These are phyloP conservation scores for Colletes collaris DNA, from an alignment of 2,888 invertebrate species.

Conservation along the genomic window DNA sequence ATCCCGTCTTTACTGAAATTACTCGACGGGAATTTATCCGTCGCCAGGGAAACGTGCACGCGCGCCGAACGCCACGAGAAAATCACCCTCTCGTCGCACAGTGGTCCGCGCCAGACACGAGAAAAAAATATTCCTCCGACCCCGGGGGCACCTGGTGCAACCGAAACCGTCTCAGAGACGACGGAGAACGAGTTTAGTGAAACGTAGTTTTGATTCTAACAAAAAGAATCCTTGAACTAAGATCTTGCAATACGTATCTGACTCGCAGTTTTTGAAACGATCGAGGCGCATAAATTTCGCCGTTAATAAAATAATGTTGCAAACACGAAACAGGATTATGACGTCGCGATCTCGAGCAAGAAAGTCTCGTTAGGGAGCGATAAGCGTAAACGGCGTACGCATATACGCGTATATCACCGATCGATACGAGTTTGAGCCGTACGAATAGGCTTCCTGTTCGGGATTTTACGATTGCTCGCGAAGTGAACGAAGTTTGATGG, in stretches of 20 bases:
- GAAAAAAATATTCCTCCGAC: no score
- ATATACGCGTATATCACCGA: slow-evolving; percentile 27
- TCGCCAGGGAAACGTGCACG: slow-evolving; percentile 28
- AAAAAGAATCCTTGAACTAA: no score
- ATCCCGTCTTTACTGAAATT: slow-evolving; percentile 63
- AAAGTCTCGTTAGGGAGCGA: slow-evolving; percentile 49
- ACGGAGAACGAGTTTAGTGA: no score
- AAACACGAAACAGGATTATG: slow-evolving; percentile 29
- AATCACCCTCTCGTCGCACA: slow-evolving; percentile 3
- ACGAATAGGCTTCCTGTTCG: neutral
- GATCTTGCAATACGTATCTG: no score
- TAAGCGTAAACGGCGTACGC: slow-evolving; percentile 38
- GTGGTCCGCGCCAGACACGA: no score
- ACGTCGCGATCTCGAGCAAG: slow-evolving; percentile 20
- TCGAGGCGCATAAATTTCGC: slow-evolving; percentile 44
- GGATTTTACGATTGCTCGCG: slow-evolving; percentile 28
- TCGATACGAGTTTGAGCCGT: slow-evolving; percentile 18
- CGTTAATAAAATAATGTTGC: slow-evolving; percentile 48
- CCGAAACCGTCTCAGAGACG: no score
- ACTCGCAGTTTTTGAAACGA: no score
- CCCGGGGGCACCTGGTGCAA: no score
- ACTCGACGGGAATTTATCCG: slow-evolving; percentile 59
- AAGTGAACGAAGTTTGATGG: slow-evolving; percentile 22
- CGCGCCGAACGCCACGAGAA: slow-evolving; percentile 10
- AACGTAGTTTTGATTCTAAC: no score